Evolutionary conservation across 2,888 invertebrate genomes (phyloP), one percentile per base, ranked within the genome.

Genomic region (Salticus scenicus): DNA sequence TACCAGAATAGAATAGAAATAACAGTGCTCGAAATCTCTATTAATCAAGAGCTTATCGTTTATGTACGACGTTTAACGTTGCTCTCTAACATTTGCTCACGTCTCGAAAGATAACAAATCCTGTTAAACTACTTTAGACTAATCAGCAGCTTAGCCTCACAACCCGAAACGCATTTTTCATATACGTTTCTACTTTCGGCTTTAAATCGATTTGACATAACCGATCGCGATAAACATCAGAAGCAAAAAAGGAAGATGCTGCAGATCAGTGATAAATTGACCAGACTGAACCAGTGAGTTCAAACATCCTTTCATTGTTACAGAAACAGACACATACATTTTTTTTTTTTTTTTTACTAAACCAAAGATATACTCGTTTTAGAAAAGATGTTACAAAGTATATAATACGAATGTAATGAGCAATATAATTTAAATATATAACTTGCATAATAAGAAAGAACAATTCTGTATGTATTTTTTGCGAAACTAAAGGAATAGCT

Each of bases 41-140:
- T 57, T 57, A 57, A 57, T 57, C 57, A 57, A 47, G 24, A 24
- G 57, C 24, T 57, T 57, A 57, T 57, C 57, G 57, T 12, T 57
- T 24, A 57, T 57, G 24, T 5, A 17, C 12, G 24, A 24, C 57
- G 24, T 57, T 57, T 57, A 57, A 57, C 20, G 57, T 57, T 24
- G 5, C 20, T 24, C 24, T 24, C 1, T 24, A 24, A 57, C 24
- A 17, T 24, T 1, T 20, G 24, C 57, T 57, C 57, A 57, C 57
- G 57, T 57, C 57, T 57, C 17, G 24, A 24, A 5, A 57, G 57
- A 57, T 57, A 57, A 24, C 5, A 57, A 24, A 57, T 57, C 57
- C 57, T 24, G 24, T 57, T 57, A 57, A 24, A 24, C 24, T 47
- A 47, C 42, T 14, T 57, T 24, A 57, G 17, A 8, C 57, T 17